These are phyloP conservation scores for Drosophila parvula DNA, from an alignment of 1,140 invertebrate species.

Conservation along the genomic window DNA sequence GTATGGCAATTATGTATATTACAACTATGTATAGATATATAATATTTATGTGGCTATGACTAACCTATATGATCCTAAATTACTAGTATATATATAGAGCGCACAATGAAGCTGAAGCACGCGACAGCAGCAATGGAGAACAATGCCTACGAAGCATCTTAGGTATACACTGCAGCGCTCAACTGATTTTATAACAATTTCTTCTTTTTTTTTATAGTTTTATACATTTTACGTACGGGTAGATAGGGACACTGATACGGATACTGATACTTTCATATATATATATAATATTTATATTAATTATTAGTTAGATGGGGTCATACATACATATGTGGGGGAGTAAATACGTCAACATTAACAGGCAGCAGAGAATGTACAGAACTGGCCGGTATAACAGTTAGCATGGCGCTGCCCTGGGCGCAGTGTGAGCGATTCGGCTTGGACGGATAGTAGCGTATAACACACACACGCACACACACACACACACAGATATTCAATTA, in stretches of 20 bases:
- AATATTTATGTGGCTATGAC: constrained; percentile 8
- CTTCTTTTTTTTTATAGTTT: constrained; percentile 3
- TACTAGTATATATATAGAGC: constrained; percentile 6
- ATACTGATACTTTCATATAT: constrained; percentile 5
- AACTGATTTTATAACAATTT: constrained; percentile 1
- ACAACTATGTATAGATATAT: constrained; percentile 8
- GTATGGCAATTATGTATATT: constrained; percentile 24
- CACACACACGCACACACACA: constrained; percentile 16
- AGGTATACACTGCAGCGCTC: constrained; percentile 9
- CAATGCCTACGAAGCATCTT: constrained; percentile 35
- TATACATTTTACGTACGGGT: constrained; percentile 11
- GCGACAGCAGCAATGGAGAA: constrained; percentile 34
- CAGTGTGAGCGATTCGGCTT: constrained; percentile 45
- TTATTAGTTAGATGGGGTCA: constrained; percentile 28
- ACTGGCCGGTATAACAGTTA: constrained; percentile 69
- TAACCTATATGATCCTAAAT: constrained; percentile 35
- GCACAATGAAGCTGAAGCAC: constrained; percentile 41
- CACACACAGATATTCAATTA: constrained; percentile 14
- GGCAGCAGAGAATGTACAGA: constrained; percentile 48
- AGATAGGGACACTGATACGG: constrained; percentile 35
- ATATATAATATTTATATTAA: neutral
- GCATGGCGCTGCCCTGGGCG: constrained; percentile 55
- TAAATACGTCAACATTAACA: constrained; percentile 45
- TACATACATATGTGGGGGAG: constrained; percentile 35
- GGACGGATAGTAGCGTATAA: constrained; percentile 41